Evolutionary conservation across 2,797 vertebrate species (phyloP).

Genomic region (Darevskia mixta): DNA sequence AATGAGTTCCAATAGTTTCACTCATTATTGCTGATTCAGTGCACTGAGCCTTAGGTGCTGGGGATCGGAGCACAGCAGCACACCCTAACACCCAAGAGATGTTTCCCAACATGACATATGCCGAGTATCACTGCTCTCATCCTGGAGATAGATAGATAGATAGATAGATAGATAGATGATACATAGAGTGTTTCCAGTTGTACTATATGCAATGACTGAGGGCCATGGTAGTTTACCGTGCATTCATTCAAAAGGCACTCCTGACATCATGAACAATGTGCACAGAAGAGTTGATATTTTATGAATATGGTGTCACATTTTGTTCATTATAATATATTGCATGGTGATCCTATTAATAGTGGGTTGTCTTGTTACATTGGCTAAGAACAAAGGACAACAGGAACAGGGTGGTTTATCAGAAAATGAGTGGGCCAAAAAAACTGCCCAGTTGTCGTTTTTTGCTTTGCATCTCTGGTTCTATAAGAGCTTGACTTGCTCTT

Average conservation of each 20-base stretch:
- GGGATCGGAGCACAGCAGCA: conserved; percentile 57
- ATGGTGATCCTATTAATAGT: neutral
- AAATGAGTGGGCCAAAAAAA: no score
- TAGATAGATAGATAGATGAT: neutral
- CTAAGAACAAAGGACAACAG: neutral
- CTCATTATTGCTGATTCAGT: conserved; percentile 69
- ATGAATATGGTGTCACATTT: neutral
- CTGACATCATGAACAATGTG: neutral
- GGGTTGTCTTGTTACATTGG: neutral
- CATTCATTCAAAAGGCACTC: neutral
- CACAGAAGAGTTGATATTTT: neutral
- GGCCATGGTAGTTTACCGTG: neutral
- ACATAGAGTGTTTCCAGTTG: neutral
- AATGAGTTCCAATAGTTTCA: conserved; percentile 75
- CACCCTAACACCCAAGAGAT: conserved; percentile 26
- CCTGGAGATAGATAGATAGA: neutral
- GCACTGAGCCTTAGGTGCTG: conserved; percentile 42
- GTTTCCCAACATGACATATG: conserved; percentile 20
- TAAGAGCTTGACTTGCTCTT: neutral
- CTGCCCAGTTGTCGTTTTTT: neutral
- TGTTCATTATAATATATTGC: neutral
- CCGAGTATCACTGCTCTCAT: conserved; percentile 27
- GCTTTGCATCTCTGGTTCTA: neutral
- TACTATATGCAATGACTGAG: neutral
- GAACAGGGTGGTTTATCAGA: neutral